These are phyloP conservation scores for Monochamus saltuarius DNA, from an alignment of 1,140 invertebrate species.

Conservation along the genomic window DNA sequence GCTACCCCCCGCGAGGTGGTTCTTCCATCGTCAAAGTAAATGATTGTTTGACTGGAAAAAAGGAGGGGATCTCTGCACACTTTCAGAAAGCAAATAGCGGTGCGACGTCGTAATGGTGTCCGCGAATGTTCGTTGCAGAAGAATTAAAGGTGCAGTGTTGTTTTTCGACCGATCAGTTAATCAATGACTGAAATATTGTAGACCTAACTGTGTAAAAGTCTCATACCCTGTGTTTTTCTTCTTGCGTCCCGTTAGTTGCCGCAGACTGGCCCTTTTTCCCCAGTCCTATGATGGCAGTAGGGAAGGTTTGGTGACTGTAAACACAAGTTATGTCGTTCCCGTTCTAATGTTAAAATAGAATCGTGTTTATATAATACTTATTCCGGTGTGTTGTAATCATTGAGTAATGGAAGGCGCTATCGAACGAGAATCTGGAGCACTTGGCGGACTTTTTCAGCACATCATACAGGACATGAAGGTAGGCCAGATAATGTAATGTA, in stretches of 20 bases:
- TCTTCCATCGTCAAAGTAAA: too few species aligned
- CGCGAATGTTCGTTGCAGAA: not conserved
- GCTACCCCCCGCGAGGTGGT: too few species aligned
- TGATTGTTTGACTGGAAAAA: too few species aligned
- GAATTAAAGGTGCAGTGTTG: not conserved
- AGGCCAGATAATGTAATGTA: slow-evolving; percentile 22
- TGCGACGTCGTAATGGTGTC: too few species aligned
- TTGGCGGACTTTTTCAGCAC: slow-evolving; percentile 81
- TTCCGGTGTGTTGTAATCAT: not conserved
- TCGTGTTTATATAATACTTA: not conserved
- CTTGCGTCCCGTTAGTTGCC: not conserved
- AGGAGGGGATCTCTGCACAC: too few species aligned
- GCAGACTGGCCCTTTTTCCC: not conserved
- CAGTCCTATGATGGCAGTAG: too few species aligned
- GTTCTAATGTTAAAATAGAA: slow-evolving; percentile 5
- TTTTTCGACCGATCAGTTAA: not conserved
- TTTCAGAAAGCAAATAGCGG: too few species aligned
- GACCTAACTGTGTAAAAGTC: not conserved
- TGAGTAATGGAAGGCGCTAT: slow-evolving; percentile 66
- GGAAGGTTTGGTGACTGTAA: slow-evolving; percentile 14
- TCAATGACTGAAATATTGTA: not conserved
- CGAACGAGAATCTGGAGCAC: slow-evolving; percentile 76
- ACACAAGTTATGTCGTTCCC: slow-evolving; percentile 7
- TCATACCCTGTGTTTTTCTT: not conserved
- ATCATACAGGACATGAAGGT: slow-evolving; percentile 87